Evolutionary conservation across 1,140 invertebrate genomes (phyloP).

Genomic region (Trichomalopsis sarcophagae): DNA sequence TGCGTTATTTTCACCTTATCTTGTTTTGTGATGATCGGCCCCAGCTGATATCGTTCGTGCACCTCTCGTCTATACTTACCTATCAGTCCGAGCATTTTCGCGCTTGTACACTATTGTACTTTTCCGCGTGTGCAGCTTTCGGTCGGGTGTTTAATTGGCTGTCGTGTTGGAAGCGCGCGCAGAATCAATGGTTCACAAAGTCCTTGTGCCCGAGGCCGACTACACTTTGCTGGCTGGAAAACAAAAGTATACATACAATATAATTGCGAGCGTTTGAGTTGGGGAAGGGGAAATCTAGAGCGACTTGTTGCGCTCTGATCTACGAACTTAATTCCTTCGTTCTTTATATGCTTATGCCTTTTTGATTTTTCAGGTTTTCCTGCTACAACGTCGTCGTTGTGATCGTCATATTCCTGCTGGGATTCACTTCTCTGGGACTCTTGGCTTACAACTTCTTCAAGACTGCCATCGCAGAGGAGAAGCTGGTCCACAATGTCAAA

Average conservation of each 20-base stretch:
- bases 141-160: too few species aligned
- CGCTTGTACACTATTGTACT: too few species aligned
- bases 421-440: conserved; percentile 40
- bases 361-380: conserved; percentile 29
- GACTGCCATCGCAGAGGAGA: conserved; percentile 40
- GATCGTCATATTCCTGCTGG: conserved; percentile 24
- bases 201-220: conserved; percentile 28
- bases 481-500: conserved; percentile 44
- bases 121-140: too few species aligned
- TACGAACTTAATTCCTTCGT: not conserved
- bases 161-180: not conserved
- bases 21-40: conserved; percentile 20
- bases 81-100: too few species aligned
- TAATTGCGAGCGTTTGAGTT: too few species aligned
- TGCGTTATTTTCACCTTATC: not conserved
- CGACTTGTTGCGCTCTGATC: not conserved
- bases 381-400: conserved; percentile 45
- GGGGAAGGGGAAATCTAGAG: too few species aligned
- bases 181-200: conserved; percentile 48
- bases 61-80: too few species aligned
- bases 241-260: conserved; percentile 31
- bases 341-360: not conserved
- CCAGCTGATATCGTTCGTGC: not conserved
- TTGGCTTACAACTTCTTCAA: conserved; percentile 43
- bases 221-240: conserved; percentile 43